phyloP scores from a whole-genome alignment of 2,888 invertebrate species.

The Tinea trinotella region DNA sequence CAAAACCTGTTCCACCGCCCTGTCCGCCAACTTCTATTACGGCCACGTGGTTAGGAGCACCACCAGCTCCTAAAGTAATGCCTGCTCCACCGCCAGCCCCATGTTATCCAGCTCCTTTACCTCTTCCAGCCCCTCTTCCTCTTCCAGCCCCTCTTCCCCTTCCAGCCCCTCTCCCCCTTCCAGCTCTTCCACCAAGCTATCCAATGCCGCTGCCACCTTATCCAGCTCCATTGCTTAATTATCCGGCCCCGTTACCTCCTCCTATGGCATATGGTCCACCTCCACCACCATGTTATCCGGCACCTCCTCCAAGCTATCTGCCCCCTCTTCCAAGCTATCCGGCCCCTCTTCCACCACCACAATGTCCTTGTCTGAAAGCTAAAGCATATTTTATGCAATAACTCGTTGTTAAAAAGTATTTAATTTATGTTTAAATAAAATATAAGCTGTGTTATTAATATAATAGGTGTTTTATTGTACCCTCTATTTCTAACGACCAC shows the following conservation, averaged over 20 bases:
- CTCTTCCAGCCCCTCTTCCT: slow-evolving; percentile 21
- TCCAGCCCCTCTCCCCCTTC: not conserved
- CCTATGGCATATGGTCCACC: slow-evolving; percentile 25
- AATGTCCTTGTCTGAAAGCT: no score
- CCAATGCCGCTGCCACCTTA: slow-evolving; percentile 19
- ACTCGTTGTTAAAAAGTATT: no score
- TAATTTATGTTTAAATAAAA: no score
- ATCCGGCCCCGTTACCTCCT: slow-evolving; percentile 23
- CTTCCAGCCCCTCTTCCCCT: slow-evolving; percentile 24
- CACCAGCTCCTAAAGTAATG: not conserved
- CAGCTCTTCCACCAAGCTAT: not conserved
- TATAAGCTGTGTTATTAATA: no score
- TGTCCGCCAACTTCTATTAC: slow-evolving; percentile 26
- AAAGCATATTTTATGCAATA: no score
- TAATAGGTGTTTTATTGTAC: no score
- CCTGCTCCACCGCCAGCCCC: not conserved
- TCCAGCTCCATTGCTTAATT: slow-evolving; percentile 22
- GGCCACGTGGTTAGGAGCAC: not conserved
- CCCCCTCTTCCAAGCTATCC: slow-evolving; percentile 33
- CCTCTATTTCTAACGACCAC: no score
- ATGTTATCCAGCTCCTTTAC: not conserved
- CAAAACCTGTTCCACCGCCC: slow-evolving; percentile 20
- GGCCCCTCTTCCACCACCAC: no score
- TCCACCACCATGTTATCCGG: slow-evolving; percentile 7
- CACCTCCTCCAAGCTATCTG: slow-evolving; percentile 28